Evolutionary conservation across 2,797 vertebrate species (phyloP).

Genomic region (Lithobates pipiens): DNA sequence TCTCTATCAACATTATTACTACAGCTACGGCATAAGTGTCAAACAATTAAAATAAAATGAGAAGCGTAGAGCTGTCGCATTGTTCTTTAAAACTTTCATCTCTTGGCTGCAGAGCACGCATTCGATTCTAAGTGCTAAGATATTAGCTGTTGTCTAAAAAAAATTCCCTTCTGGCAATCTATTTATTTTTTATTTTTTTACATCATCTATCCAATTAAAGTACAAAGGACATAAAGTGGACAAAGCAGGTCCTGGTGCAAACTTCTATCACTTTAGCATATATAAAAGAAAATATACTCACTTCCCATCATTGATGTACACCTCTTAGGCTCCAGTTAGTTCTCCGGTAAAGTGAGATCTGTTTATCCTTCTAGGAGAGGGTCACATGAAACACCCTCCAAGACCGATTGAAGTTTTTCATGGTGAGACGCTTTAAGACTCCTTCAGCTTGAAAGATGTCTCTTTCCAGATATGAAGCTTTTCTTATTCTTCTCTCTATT

Average conservation of each 20-base stretch:
- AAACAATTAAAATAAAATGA: not conserved
- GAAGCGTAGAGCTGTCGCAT: not conserved
- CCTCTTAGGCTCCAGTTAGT: not conserved
- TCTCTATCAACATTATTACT: not conserved
- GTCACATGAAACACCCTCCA: slow-evolving; percentile 24
- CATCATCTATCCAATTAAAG: no score
- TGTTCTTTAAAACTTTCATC: not conserved
- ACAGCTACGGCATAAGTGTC: not conserved
- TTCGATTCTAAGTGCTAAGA: not conserved
- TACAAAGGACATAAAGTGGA: no score
- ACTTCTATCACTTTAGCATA: no score
- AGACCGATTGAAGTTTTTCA: slow-evolving; percentile 15
- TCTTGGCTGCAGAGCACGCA: not conserved
- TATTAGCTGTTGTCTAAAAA: no score
- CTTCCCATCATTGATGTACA: slow-evolving; percentile 22
- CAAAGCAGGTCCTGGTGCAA: no score
- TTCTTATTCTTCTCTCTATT: not conserved
- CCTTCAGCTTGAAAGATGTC: not conserved
- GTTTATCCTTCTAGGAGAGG: slow-evolving; percentile 20
- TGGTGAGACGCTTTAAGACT: not conserved
- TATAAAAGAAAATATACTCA: slow-evolving; percentile 8
- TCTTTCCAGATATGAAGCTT: not conserved
- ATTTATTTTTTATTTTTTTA: no score
- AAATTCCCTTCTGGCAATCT: no score
- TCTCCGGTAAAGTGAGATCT: not conserved